phyloP scores from a whole-genome alignment of 2,113 vertebrate genomes.

The Zapus hudsonius region DNA sequence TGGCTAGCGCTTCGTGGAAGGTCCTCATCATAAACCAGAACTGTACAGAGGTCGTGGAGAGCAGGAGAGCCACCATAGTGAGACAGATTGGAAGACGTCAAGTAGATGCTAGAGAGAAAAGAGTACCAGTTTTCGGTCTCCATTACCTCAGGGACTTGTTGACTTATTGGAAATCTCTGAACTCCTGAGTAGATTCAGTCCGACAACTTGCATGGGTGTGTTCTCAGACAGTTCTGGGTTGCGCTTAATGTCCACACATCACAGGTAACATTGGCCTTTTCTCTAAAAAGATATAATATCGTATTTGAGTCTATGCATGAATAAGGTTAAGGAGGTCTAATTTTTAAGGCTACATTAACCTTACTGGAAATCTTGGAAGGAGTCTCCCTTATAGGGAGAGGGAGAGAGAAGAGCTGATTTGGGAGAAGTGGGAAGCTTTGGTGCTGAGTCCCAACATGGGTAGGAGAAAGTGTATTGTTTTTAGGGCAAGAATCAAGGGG shows the following conservation, averaged over 20 bases:
- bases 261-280: constrained; percentile 13
- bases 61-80: neutral
- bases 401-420: neutral
- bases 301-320: neutral
- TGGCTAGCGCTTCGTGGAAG: constrained; percentile 25
- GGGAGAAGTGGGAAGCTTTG: neutral
- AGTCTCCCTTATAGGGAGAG: neutral
- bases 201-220: neutral
- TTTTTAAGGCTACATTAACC: neutral
- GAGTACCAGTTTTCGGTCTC: neutral
- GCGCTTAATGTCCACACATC: neutral
- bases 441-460: neutral
- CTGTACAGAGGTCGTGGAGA: constrained; percentile 62
- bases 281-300: neutral
- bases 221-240: neutral
- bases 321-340: neutral
- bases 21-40: constrained; percentile 78
- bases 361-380: neutral
- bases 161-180: constrained; percentile 13
- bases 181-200: neutral
- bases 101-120: neutral
- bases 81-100: constrained; percentile 29
- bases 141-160: neutral
- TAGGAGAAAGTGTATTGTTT: neutral
- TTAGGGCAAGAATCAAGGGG: neutral